Conservation (phyloP, 2,888 invertebrate species). For the Tetramorium bicarinatum region DNA sequence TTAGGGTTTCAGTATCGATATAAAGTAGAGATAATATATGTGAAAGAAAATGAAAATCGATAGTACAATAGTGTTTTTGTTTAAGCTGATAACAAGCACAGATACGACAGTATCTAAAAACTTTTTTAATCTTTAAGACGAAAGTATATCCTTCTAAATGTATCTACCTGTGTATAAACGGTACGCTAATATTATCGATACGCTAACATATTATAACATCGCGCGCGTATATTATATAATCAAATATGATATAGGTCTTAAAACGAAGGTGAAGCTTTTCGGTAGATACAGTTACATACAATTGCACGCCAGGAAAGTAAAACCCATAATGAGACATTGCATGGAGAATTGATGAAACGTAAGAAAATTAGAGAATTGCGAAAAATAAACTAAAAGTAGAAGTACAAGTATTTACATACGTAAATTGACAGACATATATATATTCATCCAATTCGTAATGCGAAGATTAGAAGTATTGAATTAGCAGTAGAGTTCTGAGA, state of each 20-base stretch:
- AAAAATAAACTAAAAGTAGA: neutral
- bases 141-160: slow-evolving; percentile 3
- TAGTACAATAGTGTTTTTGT: slow-evolving; percentile 15
- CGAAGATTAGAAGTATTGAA: slow-evolving; percentile 13
- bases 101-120: neutral
- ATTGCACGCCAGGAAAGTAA: slow-evolving; percentile 24
- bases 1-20: neutral
- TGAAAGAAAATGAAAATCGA: slow-evolving; percentile 18
- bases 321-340: slow-evolving; percentile 13
- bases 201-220: slow-evolving; percentile 7
- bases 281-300: neutral
- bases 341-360: slow-evolving; percentile 12
- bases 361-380: neutral
- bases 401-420: neutral
- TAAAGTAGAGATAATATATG: slow-evolving; percentile 3
- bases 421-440: neutral
- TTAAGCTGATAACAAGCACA: slow-evolving; percentile 10
- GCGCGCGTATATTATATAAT: neutral
- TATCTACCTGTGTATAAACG: neutral
- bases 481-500: slow-evolving; percentile 22
- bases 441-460: neutral
- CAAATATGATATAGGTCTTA: slow-evolving; percentile 2
- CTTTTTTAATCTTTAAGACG: neutral
- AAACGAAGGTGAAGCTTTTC: slow-evolving; percentile 12
- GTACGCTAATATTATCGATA: neutral